Evolutionary conservation across 1,140 invertebrate species (phyloP), one percentile per base, ranked within the genome.

Genomic region (Andricus grossulariae): DNA sequence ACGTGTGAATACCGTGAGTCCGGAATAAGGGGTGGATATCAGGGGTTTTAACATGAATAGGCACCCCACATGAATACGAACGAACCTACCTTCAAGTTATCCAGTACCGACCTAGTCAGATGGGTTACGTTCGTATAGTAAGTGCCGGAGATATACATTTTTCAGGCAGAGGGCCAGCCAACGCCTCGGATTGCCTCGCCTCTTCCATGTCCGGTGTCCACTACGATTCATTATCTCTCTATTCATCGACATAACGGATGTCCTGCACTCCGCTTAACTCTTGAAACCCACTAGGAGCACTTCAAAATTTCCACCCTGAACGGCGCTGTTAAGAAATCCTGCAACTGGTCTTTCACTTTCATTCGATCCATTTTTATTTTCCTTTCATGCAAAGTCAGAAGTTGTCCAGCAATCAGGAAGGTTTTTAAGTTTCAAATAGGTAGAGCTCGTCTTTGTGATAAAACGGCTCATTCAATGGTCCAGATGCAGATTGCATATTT

Each of bases 201-300:
- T 89, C 88, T 91, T 91, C 84, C 90, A 84, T 91, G 90, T 91
- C 83, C 87, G 83, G 85, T 90, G 89, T 90, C 89, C 88, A 87
- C 83, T 87, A 87, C 87, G 87, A 91, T 91, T 90, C 89, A 91
- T 91, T 90, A 90, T 85, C 88, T 90, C 87, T 89, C 90, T 90
- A 90, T 91, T 91, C 89, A 90, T 88, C 87, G 89, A 89, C 85
- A 84, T 85, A 86, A 85, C 87, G 75, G 80, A 87, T 82, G 78
- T 82, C 82, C 50, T 77, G 71, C 51, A 49, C 74, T 25, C 79
- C 16, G 71, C 75, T 16, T 66, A 39, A 39, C 25, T 66, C 60
- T 66, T 66, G 32, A 66, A 66, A 66, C 45, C 60, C 60, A 66
- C 60, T 66, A 16, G 21, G 16, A 15, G 45, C 60, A 32, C 60